Evolutionary conservation across 2,797 vertebrate genomes (phyloP).

Genomic region (Chaetophractus vellerosus): DNA sequence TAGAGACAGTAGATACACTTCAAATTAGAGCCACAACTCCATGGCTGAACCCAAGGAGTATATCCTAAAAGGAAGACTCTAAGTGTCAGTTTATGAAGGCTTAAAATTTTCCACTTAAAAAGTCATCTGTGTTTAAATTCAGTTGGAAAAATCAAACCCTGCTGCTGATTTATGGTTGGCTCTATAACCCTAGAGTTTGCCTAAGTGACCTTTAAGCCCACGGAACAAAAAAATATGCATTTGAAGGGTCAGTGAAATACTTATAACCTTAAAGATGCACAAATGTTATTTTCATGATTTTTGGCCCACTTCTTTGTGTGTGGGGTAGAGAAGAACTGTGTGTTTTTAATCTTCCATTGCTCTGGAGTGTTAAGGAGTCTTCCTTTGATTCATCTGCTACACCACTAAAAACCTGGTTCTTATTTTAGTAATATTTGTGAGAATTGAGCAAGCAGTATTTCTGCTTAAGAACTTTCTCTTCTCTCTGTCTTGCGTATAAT

Average conservation of each 20-base stretch:
- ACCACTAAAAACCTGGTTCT: neutral
- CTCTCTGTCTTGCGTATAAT: neutral
- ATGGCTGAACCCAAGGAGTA: neutral
- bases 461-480: slow-evolving; percentile 17
- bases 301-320: neutral
- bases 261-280: slow-evolving; percentile 3
- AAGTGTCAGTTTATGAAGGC: slow-evolving; percentile 52
- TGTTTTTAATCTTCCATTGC: slow-evolving; percentile 45
- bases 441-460: neutral
- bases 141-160: slow-evolving; percentile 18
- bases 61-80: slow-evolving; percentile 32
- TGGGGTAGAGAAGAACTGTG: neutral
- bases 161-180: slow-evolving; percentile 59
- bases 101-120: slow-evolving; percentile 6
- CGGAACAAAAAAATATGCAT: slow-evolving; percentile 29
- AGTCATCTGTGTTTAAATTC: slow-evolving; percentile 33
- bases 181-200: slow-evolving; percentile 47
- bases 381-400: slow-evolving; percentile 6
- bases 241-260: slow-evolving; percentile 65
- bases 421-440: slow-evolving; percentile 44
- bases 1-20: neutral
- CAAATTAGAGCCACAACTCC: neutral
- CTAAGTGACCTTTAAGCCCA: slow-evolving; percentile 47
- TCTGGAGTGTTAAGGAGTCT: neutral
- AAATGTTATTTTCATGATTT: slow-evolving; percentile 54